phyloP scores from a whole-genome alignment of 2,113 vertebrate species.

The Felis catus region F.catus_Fca126_mat1.0 CM031421.1:38821001-38821500 shows the following conservation, averaged over 20 bases:
- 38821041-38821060: background rate
- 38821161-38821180: background rate
- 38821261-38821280: background rate
- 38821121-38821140: background rate
- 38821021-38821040: background rate
- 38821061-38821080: background rate
- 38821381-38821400: background rate
- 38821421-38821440: background rate
- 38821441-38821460: background rate
- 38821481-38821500: background rate
- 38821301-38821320: background rate
- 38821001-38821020: background rate
- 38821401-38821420: background rate
- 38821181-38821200: background rate
- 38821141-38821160: background rate
- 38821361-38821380: background rate
- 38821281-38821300: background rate
- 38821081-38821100: background rate
- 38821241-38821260: background rate
- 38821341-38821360: background rate
- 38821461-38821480: background rate
- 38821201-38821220: background rate
- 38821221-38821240: background rate
- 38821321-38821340: background rate
- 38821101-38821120: background rate